phyloP scores from a whole-genome alignment of 2,888 invertebrate species.

The Bruchidius siliquastri region DNA sequence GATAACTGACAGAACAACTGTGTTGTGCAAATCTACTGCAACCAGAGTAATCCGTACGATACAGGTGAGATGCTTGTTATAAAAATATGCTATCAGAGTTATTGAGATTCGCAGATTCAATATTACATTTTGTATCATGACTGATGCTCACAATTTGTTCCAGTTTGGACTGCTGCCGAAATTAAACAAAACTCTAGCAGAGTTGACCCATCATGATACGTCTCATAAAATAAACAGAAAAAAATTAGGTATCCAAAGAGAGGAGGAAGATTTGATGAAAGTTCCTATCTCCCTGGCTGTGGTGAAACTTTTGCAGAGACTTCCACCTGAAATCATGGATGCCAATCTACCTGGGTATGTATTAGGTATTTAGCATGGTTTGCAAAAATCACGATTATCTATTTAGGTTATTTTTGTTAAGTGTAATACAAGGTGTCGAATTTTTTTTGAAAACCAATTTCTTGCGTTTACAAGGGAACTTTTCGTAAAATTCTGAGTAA shows the following conservation, averaged over 20 bases:
- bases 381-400: too few species aligned
- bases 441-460: too few species aligned
- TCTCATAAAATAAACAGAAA: conserved; percentile 76
- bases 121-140: too few species aligned
- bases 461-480: too few species aligned
- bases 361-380: too few species aligned
- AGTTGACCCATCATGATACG: conserved; percentile 66
- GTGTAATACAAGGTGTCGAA: too few species aligned
- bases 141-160: too few species aligned
- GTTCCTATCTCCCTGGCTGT: conserved; percentile 91
- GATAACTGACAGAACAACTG: conserved; percentile 48
- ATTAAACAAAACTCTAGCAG: conserved; percentile 66
- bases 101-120: not conserved
- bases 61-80: conserved; percentile 25
- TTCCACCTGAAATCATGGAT: conserved; percentile 73
- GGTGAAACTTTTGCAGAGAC: conserved; percentile 82
- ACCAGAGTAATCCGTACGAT: conserved; percentile 62
- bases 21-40: conserved; percentile 67
- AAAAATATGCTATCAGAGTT: not conserved
- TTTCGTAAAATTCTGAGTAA: too few species aligned
- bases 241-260: conserved; percentile 64
- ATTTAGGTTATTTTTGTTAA: too few species aligned
- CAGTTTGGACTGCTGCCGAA: conserved; percentile 69
- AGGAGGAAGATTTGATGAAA: conserved; percentile 83
- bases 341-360: conserved; percentile 75